Evolutionary conservation across 2,113 vertebrate genomes (phyloP), one percentile per base, ranked within the genome.

Genomic region (Clarias gariepinus): DNA sequence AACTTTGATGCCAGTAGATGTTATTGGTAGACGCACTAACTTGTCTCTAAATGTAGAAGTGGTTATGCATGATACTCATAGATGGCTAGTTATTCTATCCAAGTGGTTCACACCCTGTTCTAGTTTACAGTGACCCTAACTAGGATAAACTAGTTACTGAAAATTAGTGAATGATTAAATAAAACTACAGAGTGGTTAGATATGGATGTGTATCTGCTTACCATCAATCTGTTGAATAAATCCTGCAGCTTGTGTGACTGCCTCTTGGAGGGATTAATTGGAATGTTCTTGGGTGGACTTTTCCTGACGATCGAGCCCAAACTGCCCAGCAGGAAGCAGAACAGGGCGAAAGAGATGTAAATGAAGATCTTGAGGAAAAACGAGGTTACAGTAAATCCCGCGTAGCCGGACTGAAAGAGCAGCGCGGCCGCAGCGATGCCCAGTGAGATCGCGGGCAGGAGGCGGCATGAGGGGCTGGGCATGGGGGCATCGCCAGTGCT

Each of bases 361-460:
- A 96, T 89, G 88, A 95, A 95, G 12, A 96, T 92, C 92, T 94
- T 95, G 55, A 96, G 87, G 89, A 96, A 92, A 88, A 96, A 92
- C 53, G 95, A 95, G 83, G 95, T 94, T 82, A 95, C 91, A 30
- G 90, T 93, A 87, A 95, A 89, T 79, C 94, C 94, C 84, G 94
- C 95, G 89, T 92, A 95, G 60, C 92, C 91, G 85, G 94, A 92
- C 91, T 95, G 95, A 30, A 95, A 92, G 64, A 91, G 91, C 82
- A 94, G 89, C 25, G 94, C 94, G 36, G 93, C 94, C 55, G 92
- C 94, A 86, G 90, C 93, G 90, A 94, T 91, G 84, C 93, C 94
- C 90, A 95, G 90, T 81, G 90, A 87, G 90, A 95, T 90, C 4
- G 92, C 93, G 57, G 93, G 93, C 88, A 95, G 82, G 83, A 95